Conservation (phyloP, 1,140 invertebrate genomes). For the Cotesia typhae region DNA sequence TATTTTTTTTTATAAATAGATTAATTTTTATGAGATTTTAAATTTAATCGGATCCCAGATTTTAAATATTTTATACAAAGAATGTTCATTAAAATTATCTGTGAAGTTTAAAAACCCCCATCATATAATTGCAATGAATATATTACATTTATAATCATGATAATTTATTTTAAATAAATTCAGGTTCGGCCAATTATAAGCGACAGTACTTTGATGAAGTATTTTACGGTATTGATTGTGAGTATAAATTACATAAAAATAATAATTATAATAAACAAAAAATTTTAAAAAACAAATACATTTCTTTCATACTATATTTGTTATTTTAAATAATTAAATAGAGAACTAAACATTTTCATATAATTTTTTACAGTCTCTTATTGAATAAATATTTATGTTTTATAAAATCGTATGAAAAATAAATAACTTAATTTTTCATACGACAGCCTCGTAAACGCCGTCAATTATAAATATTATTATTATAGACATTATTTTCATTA, state of each 20-base stretch:
- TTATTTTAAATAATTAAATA: conserved; percentile 20
- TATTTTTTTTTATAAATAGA: neutral
- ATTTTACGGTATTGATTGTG: too few species aligned
- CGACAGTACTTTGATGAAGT: too few species aligned
- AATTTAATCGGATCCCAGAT: too few species aligned
- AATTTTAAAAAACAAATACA: neutral
- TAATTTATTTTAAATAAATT: too few species aligned
- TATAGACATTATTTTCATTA: conserved; percentile 11
- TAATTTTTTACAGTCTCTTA: conserved; percentile 38
- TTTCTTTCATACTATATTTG: neutral
- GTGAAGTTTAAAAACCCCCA: too few species aligned
- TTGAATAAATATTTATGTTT: conserved; percentile 24
- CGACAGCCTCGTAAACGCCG: conserved; percentile 34
- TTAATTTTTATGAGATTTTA: too few species aligned
- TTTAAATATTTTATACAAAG: too few species aligned
- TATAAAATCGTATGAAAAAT: conserved; percentile 23
- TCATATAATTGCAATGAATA: too few species aligned
- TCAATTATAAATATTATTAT: conserved; percentile 12
- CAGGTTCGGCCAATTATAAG: too few species aligned
- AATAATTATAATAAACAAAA: neutral
- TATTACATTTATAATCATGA: too few species aligned
- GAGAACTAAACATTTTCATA: conserved; percentile 11
- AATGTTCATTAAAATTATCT: too few species aligned
- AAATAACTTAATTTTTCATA: conserved; percentile 21
- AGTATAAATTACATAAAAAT: neutral